Conservation (phyloP, 2,888 invertebrate genomes). For the Spatulosminthurus flaviceps region DNA sequence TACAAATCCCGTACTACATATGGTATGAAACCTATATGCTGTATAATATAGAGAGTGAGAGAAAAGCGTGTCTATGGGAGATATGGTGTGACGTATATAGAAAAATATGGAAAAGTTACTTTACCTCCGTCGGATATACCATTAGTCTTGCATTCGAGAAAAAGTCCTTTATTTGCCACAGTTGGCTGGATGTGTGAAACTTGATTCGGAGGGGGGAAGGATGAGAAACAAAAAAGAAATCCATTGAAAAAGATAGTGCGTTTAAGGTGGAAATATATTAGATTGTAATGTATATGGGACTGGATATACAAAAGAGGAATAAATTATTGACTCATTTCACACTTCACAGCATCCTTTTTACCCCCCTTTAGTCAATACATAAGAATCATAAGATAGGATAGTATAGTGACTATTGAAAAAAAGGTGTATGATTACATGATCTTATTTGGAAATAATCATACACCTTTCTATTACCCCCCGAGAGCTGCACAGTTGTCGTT, state of each 20-base stretch:
- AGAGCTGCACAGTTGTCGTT: background rate
- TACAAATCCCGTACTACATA: too few species aligned
- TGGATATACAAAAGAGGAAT: background rate
- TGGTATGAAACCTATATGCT: too few species aligned
- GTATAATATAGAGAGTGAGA: too few species aligned
- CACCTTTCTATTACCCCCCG: background rate
- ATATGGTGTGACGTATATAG: too few species aligned
- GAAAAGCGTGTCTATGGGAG: too few species aligned
- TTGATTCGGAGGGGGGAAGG: background rate
- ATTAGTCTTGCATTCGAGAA: background rate
- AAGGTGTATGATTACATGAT: slow-evolving; percentile 1
- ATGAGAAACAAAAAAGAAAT: background rate
- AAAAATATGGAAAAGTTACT: background rate
- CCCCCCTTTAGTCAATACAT: background rate
- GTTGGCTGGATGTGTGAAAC: slow-evolving; percentile 3
- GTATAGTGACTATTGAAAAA: background rate
- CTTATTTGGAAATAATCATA: slow-evolving; percentile 10
- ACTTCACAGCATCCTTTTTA: slow-evolving; percentile 14
- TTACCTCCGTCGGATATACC: background rate
- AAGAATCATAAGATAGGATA: too few species aligned
- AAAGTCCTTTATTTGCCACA: background rate
- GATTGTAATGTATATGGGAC: too few species aligned
- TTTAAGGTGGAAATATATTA: background rate
- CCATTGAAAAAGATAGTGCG: background rate
- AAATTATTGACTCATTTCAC: slow-evolving; percentile 30